Base-by-base conservation (phyloP, 2,797 vertebrate genomes). In the Hozukius guyotensis region DNA sequence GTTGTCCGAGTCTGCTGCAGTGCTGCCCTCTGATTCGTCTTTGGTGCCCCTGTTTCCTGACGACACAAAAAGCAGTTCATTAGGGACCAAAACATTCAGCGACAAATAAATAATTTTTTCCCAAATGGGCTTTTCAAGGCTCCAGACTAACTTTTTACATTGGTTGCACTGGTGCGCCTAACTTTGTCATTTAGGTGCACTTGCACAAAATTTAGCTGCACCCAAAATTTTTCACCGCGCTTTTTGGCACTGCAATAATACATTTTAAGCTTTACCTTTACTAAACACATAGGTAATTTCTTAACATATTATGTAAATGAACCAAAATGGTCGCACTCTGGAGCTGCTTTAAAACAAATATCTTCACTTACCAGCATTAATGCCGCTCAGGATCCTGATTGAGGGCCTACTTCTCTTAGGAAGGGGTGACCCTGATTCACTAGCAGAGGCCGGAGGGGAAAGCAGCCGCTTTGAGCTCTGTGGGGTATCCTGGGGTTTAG, bases 391-490 rank as follows among this genome's bases (percentile, higher is more conserved):
- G 52, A 93, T 83, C 73, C 89, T 89, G 64, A 94, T 78, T n/a
- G 81, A 65, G 13, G 89, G 90, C 32, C 77, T 83, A 16, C 81
- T 89, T 64, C 86, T 92, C 83, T 94, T 95, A 1, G 89, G 4
- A 24, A 72, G 32, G 1, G 93, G 89, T n/a, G 84, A 86, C 12
- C 70, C 86, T 1, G 77, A 75, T 25, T 90, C 93, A 24, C 55
- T 53, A 3, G 87, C 57, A 16, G 87, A 68, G 34, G 75, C 22
- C 42, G 82, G 20, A 0, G 87, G 78, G 11, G 91, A 90, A 24
- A 87, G 89, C 34, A 81, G 81, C 6, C 88, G 84, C 80, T 94
- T 95, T 25, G 85, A 70, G 76, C 67, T 66, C 24, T 88, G 72
- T 1, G 75, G 13, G 6, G 32, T 31, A 22, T 86, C 92, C 20